Evolutionary conservation across 2,113 vertebrate genomes (phyloP), one percentile per base, ranked within the genome.

Genomic region (Entomyzon cyanotis): DNA sequence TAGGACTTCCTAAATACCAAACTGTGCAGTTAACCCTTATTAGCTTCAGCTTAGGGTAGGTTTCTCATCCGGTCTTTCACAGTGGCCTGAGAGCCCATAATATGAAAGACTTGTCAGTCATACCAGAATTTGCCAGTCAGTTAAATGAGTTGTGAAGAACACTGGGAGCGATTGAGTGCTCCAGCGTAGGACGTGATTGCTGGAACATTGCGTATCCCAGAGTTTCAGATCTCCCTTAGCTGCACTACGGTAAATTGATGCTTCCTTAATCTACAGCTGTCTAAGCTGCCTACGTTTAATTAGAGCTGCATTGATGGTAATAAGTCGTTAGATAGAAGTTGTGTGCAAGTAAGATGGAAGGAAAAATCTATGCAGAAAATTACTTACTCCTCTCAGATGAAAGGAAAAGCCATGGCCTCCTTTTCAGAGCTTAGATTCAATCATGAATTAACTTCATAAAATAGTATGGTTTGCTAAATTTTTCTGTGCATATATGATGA

Each of bases 241-340:
- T 94, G 75, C 59, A 69, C 21, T 78, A 18, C 58, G 49, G 28
- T 59, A 95, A 94, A 94, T 78, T 65, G 50, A 67, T 84, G 25
- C 75, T 95, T 87, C 74, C 23, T 56, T 94, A 47, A 93, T 71
- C 65, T 77, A 41, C 82, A 94, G 46, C 71, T 94, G 33, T 83
- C 71, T 88, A 64, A 81, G 41, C 31, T 93, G 39, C 84, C 58
- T 91, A 13, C 3, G 6, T 44, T 87, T 96, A 84, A 87, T 93
- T 95, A 92, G 62, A 73, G 52, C 64, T 92, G 31, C 4, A 4
- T n/a, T 75, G 65, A 58, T 62, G 64, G 33, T 64, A 87, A 50
- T 84, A 83, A 83, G n/a, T 62, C 23, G 58, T 92, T 90, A 87
- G 79, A 39, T 53, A 53, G 35, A 96, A 95, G 12, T 46, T 78